Base-by-base conservation (phyloP, 2,113 vertebrate genomes). In the Danio rerio region DNA sequence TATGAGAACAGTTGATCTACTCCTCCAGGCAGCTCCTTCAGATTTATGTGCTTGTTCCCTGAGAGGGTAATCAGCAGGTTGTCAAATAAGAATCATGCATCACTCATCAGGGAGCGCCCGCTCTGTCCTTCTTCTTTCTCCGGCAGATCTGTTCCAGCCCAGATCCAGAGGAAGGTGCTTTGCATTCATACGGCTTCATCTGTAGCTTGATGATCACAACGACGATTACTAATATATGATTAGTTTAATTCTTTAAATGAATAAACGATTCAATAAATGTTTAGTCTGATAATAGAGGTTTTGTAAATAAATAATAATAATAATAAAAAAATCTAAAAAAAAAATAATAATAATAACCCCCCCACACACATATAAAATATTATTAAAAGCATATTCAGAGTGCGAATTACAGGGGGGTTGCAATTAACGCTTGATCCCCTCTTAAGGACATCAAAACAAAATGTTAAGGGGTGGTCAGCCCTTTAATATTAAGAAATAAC, bases 41-140 rank as follows among this genome's bases (percentile, higher is more conserved):
- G 42, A 78, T 86, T 88, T 82, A 82, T 82, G 79, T 84, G 86
- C 88, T 87, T 88, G 86, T 86, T 80, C 84, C 82, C 87, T 81
- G 56, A 42, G 89, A 88, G 89, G 90, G 88, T 88, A 89, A 86
- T 92, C 90, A 92, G 87, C 87, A 83, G 85, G 78, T 81, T 92
- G 90, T 90, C 86, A 91, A 88, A 91, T 88, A 85, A 83, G 88
- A 89, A 89, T 90, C 90, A 90, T 69, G 87, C 87, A 87, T 90
- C 87, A 87, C 59, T 89, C 88, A 89, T 80, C 86, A 74, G 84
- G 84, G 88, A 90, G 89, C 78, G 70, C 45, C 62, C 86, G 83
- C 16, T 68, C 73, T 74, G 78, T 85, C 59, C 63, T 78, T 81
- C 55, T 31, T 31, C 47, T 81, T n/a, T 11, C 65, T 78, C 20